Evolutionary conservation across 2,888 invertebrate species (phyloP), one percentile per base, ranked within the genome.

Genomic region (Drosophila prolongata): DNA sequence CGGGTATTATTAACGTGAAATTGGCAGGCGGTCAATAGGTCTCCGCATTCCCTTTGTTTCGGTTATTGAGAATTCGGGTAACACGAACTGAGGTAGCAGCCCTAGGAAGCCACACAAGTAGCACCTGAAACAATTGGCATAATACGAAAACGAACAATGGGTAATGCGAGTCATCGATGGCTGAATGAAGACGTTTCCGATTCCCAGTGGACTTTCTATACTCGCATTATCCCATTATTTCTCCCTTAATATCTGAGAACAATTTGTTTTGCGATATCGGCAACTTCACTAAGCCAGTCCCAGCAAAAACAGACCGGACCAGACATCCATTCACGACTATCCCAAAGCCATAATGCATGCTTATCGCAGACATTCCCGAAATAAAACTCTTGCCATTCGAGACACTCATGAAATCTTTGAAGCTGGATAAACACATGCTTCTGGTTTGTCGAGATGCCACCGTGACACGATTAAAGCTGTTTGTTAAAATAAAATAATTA

Each of bases 351-450:
- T 86, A 85, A 76, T 71, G 57, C 56, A 56, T 47, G 76, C 78
- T 83, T 83, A 88, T 78, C 86, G 78, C 80, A 61, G 38, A 52
- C 47, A 80, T 87, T 87, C 47, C 55, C 42, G 54, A 73, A 73
- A 73, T 68, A 75, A 69, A 68, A 78, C 79, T 70, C 61, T 72
- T 71, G 73, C 73, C 76, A 46, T 56, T 47, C 61, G 55, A 67
- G 74, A 13, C 87, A 78, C 53, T 66, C 80, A 75, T 75, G 67
- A 76, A 85, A 77, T 77, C 62, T 68, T 62, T 68, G 64, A 38
- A 43, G 69, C 55, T 40, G 53, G 47, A 56, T 53, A 24, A 54
- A 38, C 34, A 65, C 38, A 46, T 16, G 35, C 42, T 62, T 49
- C 27, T 14, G 37, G 24, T 10, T 14, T 34, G 19, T 47, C 10